Evolutionary conservation across 2,888 invertebrate genomes (phyloP).

Genomic region (Drosophila seclusa): DNA sequence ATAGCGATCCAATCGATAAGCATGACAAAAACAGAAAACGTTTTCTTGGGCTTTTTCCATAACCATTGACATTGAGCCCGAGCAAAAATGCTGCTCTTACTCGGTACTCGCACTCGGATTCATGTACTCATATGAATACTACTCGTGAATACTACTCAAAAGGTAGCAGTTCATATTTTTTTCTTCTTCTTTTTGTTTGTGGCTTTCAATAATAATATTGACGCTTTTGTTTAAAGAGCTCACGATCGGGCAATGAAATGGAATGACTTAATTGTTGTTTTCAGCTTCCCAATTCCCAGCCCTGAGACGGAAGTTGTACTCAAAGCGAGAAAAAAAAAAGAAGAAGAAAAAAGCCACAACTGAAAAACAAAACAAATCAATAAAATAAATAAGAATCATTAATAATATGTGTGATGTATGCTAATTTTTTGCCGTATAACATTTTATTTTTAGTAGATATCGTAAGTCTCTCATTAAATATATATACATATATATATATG

Average conservation of each 20-base stretch:
- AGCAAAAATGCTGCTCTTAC: constrained; percentile 37
- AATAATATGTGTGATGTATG: constrained; percentile 70
- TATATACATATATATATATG: background rate
- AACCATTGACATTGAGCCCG: constrained; percentile 56
- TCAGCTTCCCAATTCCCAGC: constrained; percentile 40
- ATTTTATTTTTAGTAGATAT: constrained; percentile 62
- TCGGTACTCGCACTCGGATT: constrained; percentile 19
- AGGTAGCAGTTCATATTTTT: constrained; percentile 34
- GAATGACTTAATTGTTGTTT: constrained; percentile 72
- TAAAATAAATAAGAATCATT: constrained; percentile 70
- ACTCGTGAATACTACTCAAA: constrained; percentile 32
- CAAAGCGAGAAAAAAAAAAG: constrained; percentile 22
- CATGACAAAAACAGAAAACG: constrained; percentile 32
- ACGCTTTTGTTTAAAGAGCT: constrained; percentile 54
- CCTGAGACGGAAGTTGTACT: constrained; percentile 59
- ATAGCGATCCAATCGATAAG: constrained; percentile 61
- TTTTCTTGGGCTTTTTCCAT: constrained; percentile 60
- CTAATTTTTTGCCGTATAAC: constrained; percentile 53
- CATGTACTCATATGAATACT: constrained; percentile 25
- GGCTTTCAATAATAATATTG: constrained; percentile 24
- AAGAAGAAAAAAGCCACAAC: constrained; percentile 27
- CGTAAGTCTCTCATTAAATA: constrained; percentile 47
- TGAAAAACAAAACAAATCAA: constrained; percentile 73
- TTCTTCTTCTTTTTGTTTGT: background rate
- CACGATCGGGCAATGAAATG: constrained; percentile 60